Conservation (phyloP, 2,113 vertebrate species). For the Girardinichthys multiradiatus region DNA sequence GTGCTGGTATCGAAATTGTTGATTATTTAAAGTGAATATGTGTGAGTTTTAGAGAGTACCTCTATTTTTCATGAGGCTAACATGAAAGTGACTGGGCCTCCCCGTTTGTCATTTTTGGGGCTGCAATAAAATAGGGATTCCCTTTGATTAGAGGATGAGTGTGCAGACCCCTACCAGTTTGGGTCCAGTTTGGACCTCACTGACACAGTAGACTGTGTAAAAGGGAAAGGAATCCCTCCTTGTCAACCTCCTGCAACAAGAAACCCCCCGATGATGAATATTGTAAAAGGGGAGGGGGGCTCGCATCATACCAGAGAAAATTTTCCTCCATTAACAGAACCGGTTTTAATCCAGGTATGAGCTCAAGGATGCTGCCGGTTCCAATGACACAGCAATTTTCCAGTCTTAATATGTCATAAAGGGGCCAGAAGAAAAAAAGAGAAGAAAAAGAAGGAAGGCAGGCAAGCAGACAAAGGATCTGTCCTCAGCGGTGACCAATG, state of each 20-base stretch:
- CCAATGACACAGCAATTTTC: slow-evolving; percentile 68
- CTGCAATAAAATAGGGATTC: slow-evolving; percentile 62
- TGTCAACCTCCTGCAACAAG: slow-evolving; percentile 54
- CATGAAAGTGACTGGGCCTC: background rate
- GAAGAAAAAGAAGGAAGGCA: background rate
- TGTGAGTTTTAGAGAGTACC: background rate
- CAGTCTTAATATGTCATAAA: slow-evolving; percentile 41
- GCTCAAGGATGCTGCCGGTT: slow-evolving; percentile 33
- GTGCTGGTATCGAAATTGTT: too few relatives aligned
- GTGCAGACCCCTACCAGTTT: slow-evolving; percentile 60
- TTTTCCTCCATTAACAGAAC: slow-evolving; percentile 30
- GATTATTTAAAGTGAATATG: too few relatives aligned
- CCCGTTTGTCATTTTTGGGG: slow-evolving; percentile 11
- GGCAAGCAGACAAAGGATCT: slow-evolving; percentile 40
- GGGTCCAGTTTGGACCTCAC: slow-evolving; percentile 58
- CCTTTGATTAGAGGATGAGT: slow-evolving; percentile 53
- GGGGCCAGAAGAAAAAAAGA: background rate
- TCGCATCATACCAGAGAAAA: slow-evolving; percentile 16
- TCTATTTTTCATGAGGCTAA: slow-evolving; percentile 18
- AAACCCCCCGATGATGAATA: slow-evolving; percentile 58
- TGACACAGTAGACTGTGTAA: slow-evolving; percentile 72
- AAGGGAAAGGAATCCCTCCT: slow-evolving; percentile 69
- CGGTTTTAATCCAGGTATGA: slow-evolving; percentile 8
- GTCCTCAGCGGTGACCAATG: slow-evolving; percentile 29
- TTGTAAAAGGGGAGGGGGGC: background rate